phyloP scores from a whole-genome alignment of 2,797 vertebrate genomes.

The Tympanoctomys barrerae region DNA sequence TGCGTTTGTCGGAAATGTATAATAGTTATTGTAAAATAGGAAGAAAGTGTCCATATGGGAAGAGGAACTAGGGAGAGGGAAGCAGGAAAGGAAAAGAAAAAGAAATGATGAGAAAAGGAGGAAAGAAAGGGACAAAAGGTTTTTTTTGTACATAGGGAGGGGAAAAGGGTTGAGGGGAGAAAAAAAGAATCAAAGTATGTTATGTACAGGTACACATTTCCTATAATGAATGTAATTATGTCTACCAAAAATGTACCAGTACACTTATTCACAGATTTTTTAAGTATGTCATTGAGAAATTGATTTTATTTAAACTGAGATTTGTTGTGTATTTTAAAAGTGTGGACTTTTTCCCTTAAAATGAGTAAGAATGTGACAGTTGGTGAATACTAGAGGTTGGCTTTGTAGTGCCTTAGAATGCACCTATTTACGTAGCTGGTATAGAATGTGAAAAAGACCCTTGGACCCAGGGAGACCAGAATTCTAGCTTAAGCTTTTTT shows the following conservation, averaged over 20 bases:
- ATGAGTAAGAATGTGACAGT: background rate
- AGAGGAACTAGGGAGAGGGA: background rate
- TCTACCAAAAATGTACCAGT: background rate
- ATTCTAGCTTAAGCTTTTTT: slow-evolving; percentile 40
- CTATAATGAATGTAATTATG: background rate
- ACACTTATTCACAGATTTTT: background rate
- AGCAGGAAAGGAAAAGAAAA: too few species aligned
- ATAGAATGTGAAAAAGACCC: background rate
- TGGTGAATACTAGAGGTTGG: background rate
- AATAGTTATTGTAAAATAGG: background rate
- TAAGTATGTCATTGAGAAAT: slow-evolving; percentile 23
- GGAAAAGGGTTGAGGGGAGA: background rate
- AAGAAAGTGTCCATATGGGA: background rate
- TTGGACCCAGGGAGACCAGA: background rate
- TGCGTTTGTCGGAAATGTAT: background rate
- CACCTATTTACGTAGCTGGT: slow-evolving; percentile 25
- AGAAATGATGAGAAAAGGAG: background rate
- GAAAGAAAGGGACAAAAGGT: background rate
- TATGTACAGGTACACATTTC: background rate
- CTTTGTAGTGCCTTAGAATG: slow-evolving; percentile 5
- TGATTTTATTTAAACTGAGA: slow-evolving; percentile 33
- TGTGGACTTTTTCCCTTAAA: background rate
- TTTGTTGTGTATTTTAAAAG: slow-evolving; percentile 47
- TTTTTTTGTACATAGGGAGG: background rate
- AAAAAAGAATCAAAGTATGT: background rate